Conservation (phyloP, 1,140 invertebrate genomes). For the Cotesia glomerata region DNA sequence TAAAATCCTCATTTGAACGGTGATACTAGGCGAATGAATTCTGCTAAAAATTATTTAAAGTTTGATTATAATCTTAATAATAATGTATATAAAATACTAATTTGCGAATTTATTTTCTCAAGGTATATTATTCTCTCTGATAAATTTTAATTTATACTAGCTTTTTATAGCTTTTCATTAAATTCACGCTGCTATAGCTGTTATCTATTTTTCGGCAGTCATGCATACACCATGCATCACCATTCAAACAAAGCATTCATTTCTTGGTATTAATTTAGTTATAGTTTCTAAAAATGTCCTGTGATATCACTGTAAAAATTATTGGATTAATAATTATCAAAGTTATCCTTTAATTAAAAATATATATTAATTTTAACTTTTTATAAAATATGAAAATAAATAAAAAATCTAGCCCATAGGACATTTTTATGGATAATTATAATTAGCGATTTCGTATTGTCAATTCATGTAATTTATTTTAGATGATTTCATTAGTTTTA, state of each 20-base stretch:
- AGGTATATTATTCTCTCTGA: too few relatives aligned
- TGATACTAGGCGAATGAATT: constrained; percentile 18
- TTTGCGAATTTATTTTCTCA: neutral
- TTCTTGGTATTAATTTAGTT: constrained; percentile 18
- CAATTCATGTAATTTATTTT: neutral
- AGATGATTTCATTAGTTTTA: neutral
- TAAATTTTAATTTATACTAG: neutral
- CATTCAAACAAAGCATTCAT: constrained; percentile 47
- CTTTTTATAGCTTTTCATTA: too few relatives aligned
- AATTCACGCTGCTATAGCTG: constrained; percentile 2
- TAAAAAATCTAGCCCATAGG: too few relatives aligned
- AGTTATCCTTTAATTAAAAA: too few relatives aligned
- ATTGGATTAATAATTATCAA: too few relatives aligned
- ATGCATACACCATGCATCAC: constrained; percentile 42
- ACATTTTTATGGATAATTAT: neutral
- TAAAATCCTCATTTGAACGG: constrained; percentile 29
- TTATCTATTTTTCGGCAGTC: constrained; percentile 16
- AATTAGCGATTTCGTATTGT: neutral
- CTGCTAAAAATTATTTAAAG: neutral
- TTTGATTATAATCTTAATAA: too few relatives aligned
- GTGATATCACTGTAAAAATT: neutral
- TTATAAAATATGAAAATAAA: too few relatives aligned
- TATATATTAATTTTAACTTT: too few relatives aligned
- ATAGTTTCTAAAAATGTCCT: constrained; percentile 27
- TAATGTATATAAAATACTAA: neutral